Evolutionary conservation across 2,888 invertebrate species (phyloP), one percentile per base, ranked within the genome.

Genomic region (Ptychoptera albimana): DNA sequence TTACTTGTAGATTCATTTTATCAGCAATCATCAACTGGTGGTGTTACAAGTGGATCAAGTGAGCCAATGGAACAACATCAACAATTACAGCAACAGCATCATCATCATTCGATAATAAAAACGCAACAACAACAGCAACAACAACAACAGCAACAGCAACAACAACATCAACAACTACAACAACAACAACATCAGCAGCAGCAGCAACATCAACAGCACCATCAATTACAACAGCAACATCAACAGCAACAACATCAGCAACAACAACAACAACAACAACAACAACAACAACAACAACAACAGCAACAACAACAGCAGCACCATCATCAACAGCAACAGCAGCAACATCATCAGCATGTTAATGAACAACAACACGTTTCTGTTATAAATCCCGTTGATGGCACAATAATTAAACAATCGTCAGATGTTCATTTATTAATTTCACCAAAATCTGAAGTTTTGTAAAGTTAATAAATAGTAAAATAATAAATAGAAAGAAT

Each of bases 351-450:
- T 23, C 42, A 11, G n/a, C 42, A 29, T 29, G 29, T n/a, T 31
- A 31, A 12, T 40, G 10, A n/a, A 15, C 44, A 35, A n/a, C 31
- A 45, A 23, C 41, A 41, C 34, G 41, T 34, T 8, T 41, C 41
- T n/a, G 41, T 41, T 41, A 41, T 41, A 41, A 34, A 34, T 35
- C 12, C 41, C 11, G 41, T 41, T 35, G 41, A 34, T 34, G 34
- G 23, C 15, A 41, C 12, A 13, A 23, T 23, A 23, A 23, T 23
- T 23, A 12, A 32, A 41, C 15, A 34, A 41, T 15, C 2, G 16
- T 34, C 34, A 16, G 34, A 35, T 41, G 32, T 32, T 8, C 32
- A 41, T 41, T 34, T 34, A 41, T 16, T 41, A 16, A 14, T 41
- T 7, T 41, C 41, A 34, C 23, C 34, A 12, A 41, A 41, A 41